These are phyloP conservation scores for Hyles vespertilio DNA, from an alignment of 1,140 invertebrate genomes.

Conservation along the genomic window DNA sequence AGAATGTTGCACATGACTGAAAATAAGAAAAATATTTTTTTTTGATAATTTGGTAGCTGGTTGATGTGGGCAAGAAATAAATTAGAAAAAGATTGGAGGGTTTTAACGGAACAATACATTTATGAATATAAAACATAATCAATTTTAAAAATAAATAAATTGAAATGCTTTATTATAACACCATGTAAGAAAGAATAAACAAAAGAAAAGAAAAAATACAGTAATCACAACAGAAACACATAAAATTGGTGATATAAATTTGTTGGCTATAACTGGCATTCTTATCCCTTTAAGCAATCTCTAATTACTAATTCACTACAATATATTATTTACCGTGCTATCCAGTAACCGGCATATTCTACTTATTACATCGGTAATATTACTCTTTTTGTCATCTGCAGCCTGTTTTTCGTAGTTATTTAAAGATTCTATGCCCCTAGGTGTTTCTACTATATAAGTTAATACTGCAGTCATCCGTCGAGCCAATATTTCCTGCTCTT, in stretches of 20 bases:
- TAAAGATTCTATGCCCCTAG: slow-evolving; percentile 22
- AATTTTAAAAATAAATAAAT: no score
- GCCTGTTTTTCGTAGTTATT: slow-evolving; percentile 12
- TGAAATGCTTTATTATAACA: no score
- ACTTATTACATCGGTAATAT: slow-evolving; percentile 26
- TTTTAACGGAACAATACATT: no score
- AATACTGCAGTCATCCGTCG: slow-evolving; percentile 37
- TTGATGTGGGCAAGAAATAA: background rate
- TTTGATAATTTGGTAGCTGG: background rate
- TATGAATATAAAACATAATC: no score
- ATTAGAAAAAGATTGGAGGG: no score
- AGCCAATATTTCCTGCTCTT: slow-evolving; percentile 49
- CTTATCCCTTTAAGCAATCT: background rate
- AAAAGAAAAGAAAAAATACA: no score
- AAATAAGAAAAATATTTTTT: slow-evolving; percentile 23
- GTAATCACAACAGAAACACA: no score
- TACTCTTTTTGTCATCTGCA: background rate
- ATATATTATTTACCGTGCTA: slow-evolving; percentile 33
- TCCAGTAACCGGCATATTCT: slow-evolving; percentile 46
- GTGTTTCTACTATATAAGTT: slow-evolving; percentile 32
- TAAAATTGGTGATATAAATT: no score
- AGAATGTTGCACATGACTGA: slow-evolving; percentile 46
- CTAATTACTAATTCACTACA: background rate
- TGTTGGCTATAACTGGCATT: no score
- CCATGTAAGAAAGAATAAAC: no score